Evolutionary conservation across 1,140 invertebrate species (phyloP), one percentile per base, ranked within the genome.

Genomic region (Tetramorium parvispinum): DNA sequence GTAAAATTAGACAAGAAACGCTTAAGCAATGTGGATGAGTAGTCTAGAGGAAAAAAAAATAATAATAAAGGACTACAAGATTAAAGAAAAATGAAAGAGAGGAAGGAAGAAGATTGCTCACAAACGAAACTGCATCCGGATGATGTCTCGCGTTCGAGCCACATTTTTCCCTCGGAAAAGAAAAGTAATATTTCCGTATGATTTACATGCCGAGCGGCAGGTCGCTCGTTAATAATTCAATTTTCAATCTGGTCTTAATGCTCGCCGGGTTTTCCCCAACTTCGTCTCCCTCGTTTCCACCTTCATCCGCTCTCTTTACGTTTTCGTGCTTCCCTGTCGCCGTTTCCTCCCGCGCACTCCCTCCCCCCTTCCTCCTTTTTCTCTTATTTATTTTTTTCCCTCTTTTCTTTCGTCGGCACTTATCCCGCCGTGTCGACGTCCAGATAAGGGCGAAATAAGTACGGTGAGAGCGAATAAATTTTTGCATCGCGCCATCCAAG

Each of bases 241-340:
- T 91, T 92, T 92, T 92, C 91, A 92, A 92, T 92, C 92, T 91
- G 92, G 78, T 88, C 89, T 91, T 91, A 92, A 92, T 90, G 86
- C 87, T 85, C 70, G 53, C 88, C 40, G 73, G 65, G 63, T 71
- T 90, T 85, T 76, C 68, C 76, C 66, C 78, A 68, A 49, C 81
- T 66, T 81, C 68, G 59, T 40, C 51, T 51, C 37, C 40, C 11
- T 13, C 85, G 61, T 51, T 81, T 59, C 55, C 59, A 13, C 21
- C 21, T 70, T 24, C 59, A 21, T 51, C 37, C 59, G 43, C 70
- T 77, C 18, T 40, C 53, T 78, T 79, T 53, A 18, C 85, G 6
- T 76, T 55, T 85, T 87, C 77, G 55, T 81, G 88, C 68, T 78
- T 66, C 71, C 59, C 65, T 68, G 82, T 81, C 76, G 51, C 10